Conservation (phyloP, 1,140 invertebrate genomes). For the silkworm (Bombyx mori) region DNA sequence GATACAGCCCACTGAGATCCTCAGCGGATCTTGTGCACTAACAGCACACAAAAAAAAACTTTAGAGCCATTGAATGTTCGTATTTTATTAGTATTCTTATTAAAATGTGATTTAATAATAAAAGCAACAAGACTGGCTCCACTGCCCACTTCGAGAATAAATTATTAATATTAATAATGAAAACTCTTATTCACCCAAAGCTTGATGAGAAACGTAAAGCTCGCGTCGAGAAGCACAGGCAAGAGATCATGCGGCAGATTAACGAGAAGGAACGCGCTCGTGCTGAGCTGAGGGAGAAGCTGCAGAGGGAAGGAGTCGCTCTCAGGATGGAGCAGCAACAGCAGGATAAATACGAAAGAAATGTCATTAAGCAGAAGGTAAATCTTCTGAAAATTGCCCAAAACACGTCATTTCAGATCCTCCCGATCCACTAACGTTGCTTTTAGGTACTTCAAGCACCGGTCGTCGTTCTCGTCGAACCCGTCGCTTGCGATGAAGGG, state of each 20-base stretch:
- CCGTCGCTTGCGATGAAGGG: too few species aligned
- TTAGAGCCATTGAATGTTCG: too few species aligned
- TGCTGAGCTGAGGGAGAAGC: constrained; percentile 72
- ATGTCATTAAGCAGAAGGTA: constrained; percentile 62
- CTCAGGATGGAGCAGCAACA: constrained; percentile 72
- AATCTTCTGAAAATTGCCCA: not conserved
- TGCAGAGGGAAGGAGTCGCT: constrained; percentile 76
- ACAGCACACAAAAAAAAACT: too few species aligned
- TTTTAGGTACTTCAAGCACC: too few species aligned
- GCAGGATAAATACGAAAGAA: constrained; percentile 59
- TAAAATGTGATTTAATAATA: not conserved
- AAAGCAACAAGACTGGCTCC: not conserved
- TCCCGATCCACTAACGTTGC: too few species aligned
- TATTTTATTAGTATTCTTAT: too few species aligned
- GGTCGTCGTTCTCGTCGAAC: too few species aligned
- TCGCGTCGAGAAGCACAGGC: constrained; percentile 56
- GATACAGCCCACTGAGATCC: too few species aligned
- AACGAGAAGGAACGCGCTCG: constrained; percentile 78
- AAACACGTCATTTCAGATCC: too few species aligned
- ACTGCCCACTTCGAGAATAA: not conserved
- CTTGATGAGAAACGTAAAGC: constrained; percentile 59
- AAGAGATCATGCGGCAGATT: constrained; percentile 74
- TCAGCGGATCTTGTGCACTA: too few species aligned
- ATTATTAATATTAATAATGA: too few species aligned
- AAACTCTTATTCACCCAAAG: constrained; percentile 15